Percentiles rank a stretch among this genome's conserved stretches.
phyloP scores from a whole-genome alignment of 2,113 vertebrate species.

The Phyllopteryx taeniolatus region DNA sequence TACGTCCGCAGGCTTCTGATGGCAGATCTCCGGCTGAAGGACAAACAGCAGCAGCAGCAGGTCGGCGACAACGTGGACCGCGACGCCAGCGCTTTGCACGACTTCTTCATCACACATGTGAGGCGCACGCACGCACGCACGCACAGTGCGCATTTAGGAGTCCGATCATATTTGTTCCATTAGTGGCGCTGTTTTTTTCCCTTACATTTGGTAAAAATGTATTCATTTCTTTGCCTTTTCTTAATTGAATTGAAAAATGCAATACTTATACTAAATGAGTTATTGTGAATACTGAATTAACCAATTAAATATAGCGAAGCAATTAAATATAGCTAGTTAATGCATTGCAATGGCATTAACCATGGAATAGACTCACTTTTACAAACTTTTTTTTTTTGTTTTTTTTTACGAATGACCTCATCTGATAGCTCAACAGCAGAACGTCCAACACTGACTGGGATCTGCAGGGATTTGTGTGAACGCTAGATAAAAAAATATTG shows the following conservation, averaged over 20 bases:
- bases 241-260: too few species aligned
- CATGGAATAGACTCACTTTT: not conserved
- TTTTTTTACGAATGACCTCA: not conserved
- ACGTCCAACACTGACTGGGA: not conserved
- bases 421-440: not conserved
- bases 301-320: not conserved
- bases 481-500: not conserved
- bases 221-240: too few species aligned
- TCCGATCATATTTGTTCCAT: too few species aligned
- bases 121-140: conserved; percentile 40
- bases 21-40: conserved; percentile 73
- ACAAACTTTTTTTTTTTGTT: not conserved
- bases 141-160: too few species aligned
- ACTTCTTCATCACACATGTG: conserved; percentile 75
- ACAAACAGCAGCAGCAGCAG: conserved; percentile 62
- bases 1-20: conserved; percentile 81
- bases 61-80: conserved; percentile 58
- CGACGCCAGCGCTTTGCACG: conserved; percentile 63
- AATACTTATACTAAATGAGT: too few species aligned
- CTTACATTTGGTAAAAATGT: too few species aligned
- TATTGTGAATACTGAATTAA: not conserved
- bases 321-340: not conserved
- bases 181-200: too few species aligned
- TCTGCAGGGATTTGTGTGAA: not conserved
- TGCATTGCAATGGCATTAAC: too few species aligned